Evolutionary conservation across 2,113 vertebrate species (phyloP), one percentile per base, ranked within the genome.

Genomic region (Zosterops hypoxanthus): DNA sequence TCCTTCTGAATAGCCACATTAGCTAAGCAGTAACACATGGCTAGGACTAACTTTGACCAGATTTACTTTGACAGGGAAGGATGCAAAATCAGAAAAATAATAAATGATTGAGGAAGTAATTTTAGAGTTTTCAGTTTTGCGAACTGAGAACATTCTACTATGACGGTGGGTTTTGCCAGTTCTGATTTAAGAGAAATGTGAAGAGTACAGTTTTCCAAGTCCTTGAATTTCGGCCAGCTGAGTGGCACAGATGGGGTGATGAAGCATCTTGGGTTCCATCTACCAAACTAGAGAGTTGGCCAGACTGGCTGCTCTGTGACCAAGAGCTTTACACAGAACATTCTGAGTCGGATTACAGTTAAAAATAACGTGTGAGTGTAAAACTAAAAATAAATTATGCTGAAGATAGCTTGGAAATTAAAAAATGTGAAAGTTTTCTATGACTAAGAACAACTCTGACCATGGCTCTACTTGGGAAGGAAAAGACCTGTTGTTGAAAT

Each of bases 111-210:
- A 66, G 52, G 55, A 63, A 8, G 5, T 23, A 50, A 61, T 75
- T 87, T 93, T 84, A 63, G n/a, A 93, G 59, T 65, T 76, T 25
- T 7, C 14, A 31, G 8, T 68, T 34, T 85, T 56, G 66, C 11
- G 66, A 83, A 70, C 4, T 25, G 50, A 73, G 63, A 70, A 5
- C 47, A 25, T 81, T 86, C 25, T 69, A 28, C 20, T 61, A 19
- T 15, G 33, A 52, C 21, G 50, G 5, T 34, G 28, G 26, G 6
- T 71, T 87, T 93, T 92, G 33, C 42, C 29, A 56, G 14, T 34
- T 93, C 33, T 82, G 33, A 75, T 66, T 93, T 75, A 73, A 94
- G 52, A 87, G 44, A 79, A 76, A 75, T 46, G 14, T 47, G 34
- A 70, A 85, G 42, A 57, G 7, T 21, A 21, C 6, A 15, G 47